Base-by-base conservation (phyloP, 2,797 vertebrate species). In the Glyptemys insculpta region DNA sequence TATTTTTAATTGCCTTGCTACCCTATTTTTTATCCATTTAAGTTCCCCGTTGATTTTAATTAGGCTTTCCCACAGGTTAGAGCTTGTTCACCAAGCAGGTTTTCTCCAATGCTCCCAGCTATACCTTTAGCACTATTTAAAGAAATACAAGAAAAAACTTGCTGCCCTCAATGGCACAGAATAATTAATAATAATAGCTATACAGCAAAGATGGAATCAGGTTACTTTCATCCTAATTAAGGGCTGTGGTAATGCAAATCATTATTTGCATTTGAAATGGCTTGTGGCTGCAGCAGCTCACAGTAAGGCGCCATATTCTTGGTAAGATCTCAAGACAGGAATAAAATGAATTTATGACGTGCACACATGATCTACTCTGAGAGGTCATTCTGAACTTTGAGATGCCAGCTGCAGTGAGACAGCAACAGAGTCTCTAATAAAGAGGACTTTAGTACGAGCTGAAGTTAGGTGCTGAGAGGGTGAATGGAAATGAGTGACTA, bases 111-210 rank as follows among this genome's bases (percentile, higher is more conserved):
- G 56, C 72, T 94, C 0, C 0, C 74, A 95, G 89, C 62, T 88
- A 56, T 91, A 85, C 91, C 83, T 81, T 72, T 95, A 92, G 59
- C 62, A 72, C 65, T 96, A 87, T 96, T 95, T 93, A 86, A 92
- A 87, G 91, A 95, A 95, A 90, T 72, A 72, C 83, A 91, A 85
- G 91, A 95, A 79, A 93, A 94, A 92, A 74, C 16, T 91, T 95
- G 87, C 94, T 95, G 81, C 91, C 87, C 90, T 94, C 78, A 59
- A 79, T 92, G 92, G 54, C 83, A 92, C 10, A 88, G 86, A 95
- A 89, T 97, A 93, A 96, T 97, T 97, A 95, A 96, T 97, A 97
- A 96, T 97, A 97, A 97, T 95, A 93, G 87, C 85, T 95, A 83
- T 93, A 84, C 81, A 93, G 83, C 87, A 89, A 92, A 96, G 97